Evolutionary conservation across 2,888 invertebrate genomes (phyloP), one percentile per base, ranked within the genome.

Genomic region (Drosophila siamana): DNA sequence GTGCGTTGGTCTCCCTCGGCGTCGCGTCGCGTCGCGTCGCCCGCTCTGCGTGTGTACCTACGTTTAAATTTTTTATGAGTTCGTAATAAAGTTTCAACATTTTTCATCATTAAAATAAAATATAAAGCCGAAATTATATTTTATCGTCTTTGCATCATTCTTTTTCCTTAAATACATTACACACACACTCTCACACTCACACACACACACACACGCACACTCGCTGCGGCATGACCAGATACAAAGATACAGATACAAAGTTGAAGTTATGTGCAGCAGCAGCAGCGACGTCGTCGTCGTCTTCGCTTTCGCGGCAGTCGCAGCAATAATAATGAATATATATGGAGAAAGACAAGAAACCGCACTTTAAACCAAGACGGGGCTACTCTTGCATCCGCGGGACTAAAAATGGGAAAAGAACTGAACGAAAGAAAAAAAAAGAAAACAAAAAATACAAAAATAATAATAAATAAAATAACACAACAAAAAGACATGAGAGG

Each of bases 61-160:
- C 79, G 80, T 89, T 86, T 89, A 86, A 73, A 79, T 84, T 89
- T 88, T 89, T 84, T 89, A 80, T 85, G 76, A 78, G 89, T 86
- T 90, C 88, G 85, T 89, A 90, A 90, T 90, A 90, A 89, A 89
- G 83, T 90, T 90, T 86, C 83, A 91, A 90, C 91, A 90, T 90
- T 90, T 91, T 90, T 90, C 91, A 90, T 90, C 91, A 90, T 90
- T 90, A 91, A 90, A 91, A 90, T 90, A 90, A 90, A 89, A 90
- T 79, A 77, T 90, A 89, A 90, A 89, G 89, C 88, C 89, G 86
- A 90, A 90, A 90, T 89, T 90, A 90, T 89, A 90, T 90, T 90
- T 90, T 90, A 90, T 90, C 89, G 90, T 90, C 90, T 86, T 88
- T 80, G 86, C 88, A 86, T 89, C 86, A 81, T 83, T 89, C 84